Conservation (phyloP, 1,140 invertebrate species). For the Drosophila guanche region DNA sequence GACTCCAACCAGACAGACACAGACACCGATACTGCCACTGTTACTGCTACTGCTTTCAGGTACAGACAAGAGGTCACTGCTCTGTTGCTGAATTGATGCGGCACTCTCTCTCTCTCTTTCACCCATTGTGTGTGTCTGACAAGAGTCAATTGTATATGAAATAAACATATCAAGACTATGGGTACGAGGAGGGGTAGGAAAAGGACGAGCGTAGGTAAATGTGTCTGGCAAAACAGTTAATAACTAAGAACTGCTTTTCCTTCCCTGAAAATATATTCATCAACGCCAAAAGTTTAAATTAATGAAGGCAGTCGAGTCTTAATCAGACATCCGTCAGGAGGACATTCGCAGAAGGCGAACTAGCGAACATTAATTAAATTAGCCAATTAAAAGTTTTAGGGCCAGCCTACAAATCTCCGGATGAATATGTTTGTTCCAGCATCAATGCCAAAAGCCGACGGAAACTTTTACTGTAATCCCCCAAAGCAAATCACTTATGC, state of each 20-base stretch:
- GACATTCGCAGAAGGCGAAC: conserved; percentile 5
- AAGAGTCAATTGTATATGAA: conserved; percentile 27
- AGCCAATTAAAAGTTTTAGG: conserved; percentile 50
- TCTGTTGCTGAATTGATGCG: conserved; percentile 20
- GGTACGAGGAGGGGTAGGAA: neutral
- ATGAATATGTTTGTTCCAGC: conserved; percentile 27
- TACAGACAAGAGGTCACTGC: conserved; percentile 33
- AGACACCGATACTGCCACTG: neutral
- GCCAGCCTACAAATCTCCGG: conserved; percentile 25
- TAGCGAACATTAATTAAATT: conserved; percentile 51
- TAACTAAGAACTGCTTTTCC: neutral
- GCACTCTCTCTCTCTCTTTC: no score
- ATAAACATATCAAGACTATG: neutral
- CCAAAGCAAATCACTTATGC: conserved; percentile 22
- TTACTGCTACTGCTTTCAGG: neutral
- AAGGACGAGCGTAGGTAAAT: no score
- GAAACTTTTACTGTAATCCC: conserved; percentile 25
- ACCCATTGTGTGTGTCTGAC: conserved; percentile 5
- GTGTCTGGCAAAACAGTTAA: no score
- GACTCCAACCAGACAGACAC: conserved; percentile 27
- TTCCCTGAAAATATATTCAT: neutral
- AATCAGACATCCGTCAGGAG: conserved; percentile 12
- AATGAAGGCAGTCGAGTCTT: conserved; percentile 19
- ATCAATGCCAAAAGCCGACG: conserved; percentile 29
- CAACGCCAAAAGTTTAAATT: conserved; percentile 29